These are phyloP conservation scores for Pampus argenteus DNA, from an alignment of 2,797 vertebrate genomes.

Conservation along the genomic window DNA sequence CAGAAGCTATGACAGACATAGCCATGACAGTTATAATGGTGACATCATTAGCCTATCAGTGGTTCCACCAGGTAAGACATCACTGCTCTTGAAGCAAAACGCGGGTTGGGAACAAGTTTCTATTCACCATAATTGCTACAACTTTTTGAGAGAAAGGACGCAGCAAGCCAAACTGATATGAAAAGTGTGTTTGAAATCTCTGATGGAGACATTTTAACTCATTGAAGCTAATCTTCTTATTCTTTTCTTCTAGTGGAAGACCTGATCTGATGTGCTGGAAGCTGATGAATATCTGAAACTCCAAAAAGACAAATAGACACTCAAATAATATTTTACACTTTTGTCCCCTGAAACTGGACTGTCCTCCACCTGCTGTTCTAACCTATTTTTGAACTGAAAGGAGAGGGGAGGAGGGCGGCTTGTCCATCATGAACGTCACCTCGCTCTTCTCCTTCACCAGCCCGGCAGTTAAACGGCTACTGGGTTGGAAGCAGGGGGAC, in stretches of 20 bases:
- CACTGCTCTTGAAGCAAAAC: not conserved
- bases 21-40: constrained; percentile 39
- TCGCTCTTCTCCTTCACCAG: constrained; percentile 98
- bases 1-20: constrained; percentile 67
- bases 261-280: constrained; percentile 28
- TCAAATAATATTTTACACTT: constrained; percentile 9
- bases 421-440: constrained; percentile 91
- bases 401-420: constrained; percentile 61
- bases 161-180: not conserved
- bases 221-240: constrained; percentile 18
- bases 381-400: constrained; percentile 39
- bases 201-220: constrained; percentile 1
- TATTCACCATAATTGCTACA: constrained; percentile 9
- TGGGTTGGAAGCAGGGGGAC: constrained; percentile 98
- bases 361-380: constrained; percentile 29
- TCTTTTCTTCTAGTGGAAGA: constrained; percentile 45
- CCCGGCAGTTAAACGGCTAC: constrained; percentile 94
- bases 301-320: constrained; percentile 3
- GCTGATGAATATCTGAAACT: constrained; percentile 41
- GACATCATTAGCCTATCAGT: constrained; percentile 62
- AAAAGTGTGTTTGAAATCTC: constrained; percentile 3
- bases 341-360: constrained; percentile 44
- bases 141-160: constrained; percentile 1
- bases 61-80: constrained; percentile 32
- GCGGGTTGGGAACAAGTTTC: not conserved